These are phyloP conservation scores for Matsumurasca onukii DNA, from an alignment of 1,140 invertebrate genomes.

Conservation along the genomic window DNA sequence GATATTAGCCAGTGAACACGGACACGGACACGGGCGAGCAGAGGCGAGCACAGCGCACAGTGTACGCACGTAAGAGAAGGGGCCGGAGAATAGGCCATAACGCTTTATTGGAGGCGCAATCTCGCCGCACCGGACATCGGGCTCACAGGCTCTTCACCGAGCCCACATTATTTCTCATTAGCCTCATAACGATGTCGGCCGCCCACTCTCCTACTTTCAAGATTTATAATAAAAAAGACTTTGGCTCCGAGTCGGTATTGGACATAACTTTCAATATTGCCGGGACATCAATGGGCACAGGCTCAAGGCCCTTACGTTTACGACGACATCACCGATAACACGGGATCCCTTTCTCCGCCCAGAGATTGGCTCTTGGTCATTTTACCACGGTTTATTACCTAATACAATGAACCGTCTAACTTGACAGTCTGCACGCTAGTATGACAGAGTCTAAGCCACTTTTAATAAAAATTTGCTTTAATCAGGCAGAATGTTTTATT, in stretches of 20 bases:
- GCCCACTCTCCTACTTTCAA: conserved; percentile 30
- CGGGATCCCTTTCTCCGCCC: no score
- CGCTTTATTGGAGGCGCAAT: conserved; percentile 21
- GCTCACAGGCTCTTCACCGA: no score
- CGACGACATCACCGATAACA: no score
- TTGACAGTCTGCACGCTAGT: no score
- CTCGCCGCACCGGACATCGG: conserved; percentile 2
- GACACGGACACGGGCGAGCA: background rate
- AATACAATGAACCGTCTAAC: no score
- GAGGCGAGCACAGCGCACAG: background rate
- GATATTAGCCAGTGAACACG: no score
- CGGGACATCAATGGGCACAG: conserved; percentile 32
- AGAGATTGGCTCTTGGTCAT: no score
- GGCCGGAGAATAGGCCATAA: conserved; percentile 24
- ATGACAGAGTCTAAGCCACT: no score
- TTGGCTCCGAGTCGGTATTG: conserved; percentile 31
- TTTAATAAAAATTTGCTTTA: no score
- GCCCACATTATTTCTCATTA: conserved; percentile 34
- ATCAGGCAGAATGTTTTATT: no score
- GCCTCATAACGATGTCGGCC: conserved; percentile 21
- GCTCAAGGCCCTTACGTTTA: no score
- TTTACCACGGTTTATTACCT: no score
- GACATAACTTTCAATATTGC: conserved; percentile 38
- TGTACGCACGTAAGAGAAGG: background rate
- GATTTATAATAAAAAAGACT: conserved; percentile 39